Conservation (phyloP, 2,888 invertebrate genomes). For the Petrolisthes cinctipes region DNA sequence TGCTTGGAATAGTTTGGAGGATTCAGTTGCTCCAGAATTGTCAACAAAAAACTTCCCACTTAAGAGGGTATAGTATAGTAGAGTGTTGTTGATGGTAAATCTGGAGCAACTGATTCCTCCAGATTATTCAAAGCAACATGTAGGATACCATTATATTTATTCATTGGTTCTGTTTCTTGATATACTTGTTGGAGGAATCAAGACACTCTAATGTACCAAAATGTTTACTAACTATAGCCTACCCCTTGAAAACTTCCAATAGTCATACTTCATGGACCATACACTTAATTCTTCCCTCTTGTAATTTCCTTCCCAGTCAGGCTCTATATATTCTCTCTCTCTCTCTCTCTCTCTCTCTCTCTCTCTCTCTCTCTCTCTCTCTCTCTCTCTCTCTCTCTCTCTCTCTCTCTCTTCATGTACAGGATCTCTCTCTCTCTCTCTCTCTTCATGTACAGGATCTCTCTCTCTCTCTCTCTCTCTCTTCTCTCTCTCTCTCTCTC, state of each 20-base stretch:
- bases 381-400: slow-evolving; percentile 31
- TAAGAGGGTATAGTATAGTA: no score
- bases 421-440: not conserved
- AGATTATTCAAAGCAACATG: no score
- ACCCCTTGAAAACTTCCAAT: not conserved
- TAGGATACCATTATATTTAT: no score
- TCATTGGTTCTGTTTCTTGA: not conserved
- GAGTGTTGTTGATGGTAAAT: no score
- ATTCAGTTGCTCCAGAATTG: no score
- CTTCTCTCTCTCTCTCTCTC: not conserved
- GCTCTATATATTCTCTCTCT: not conserved
- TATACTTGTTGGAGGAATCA: not conserved
- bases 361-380: slow-evolving; percentile 22
- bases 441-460: not conserved
- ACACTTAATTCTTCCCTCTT: not conserved
- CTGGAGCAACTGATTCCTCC: no score
- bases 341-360: not conserved
- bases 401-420: not conserved
- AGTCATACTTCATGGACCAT: not conserved
- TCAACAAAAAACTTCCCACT: no score
- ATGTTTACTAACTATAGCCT: not conserved
- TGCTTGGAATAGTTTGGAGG: no score
- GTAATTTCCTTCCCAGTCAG: not conserved
- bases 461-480: slow-evolving; percentile 21
- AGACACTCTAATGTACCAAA: not conserved